A percentile compares a stretch with the other conserved stretches of the same genome.
Evolutionary conservation across 2,113 vertebrate species (phyloP).

Genomic region (Oostethus manadensis): DNA sequence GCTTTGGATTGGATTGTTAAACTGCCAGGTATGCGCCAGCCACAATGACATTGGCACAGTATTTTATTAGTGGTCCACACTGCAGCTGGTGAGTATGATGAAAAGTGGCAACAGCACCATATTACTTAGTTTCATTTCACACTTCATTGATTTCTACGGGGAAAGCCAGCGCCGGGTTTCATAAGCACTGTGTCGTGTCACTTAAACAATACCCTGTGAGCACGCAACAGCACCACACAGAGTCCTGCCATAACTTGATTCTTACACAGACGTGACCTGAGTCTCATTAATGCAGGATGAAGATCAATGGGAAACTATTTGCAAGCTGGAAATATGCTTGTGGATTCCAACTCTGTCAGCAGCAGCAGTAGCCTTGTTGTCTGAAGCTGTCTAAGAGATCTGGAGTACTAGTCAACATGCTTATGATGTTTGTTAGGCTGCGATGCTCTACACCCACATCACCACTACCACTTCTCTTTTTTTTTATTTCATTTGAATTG

Average conservation of each 20-base stretch:
- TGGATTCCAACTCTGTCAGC: conserved; percentile 61
- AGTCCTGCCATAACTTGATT: conserved; percentile 49
- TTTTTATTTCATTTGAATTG: no score
- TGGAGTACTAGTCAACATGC: conserved; percentile 24
- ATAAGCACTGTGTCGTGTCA: conserved; percentile 5
- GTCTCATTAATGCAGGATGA: conserved; percentile 62
- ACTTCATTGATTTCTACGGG: conserved; percentile 38
- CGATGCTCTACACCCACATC: neutral
- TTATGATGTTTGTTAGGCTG: conserved; percentile 29
- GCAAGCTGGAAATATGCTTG: conserved; percentile 63
- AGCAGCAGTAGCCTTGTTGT: conserved; percentile 46
- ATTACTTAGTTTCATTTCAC: conserved; percentile 30
- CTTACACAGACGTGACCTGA: conserved; percentile 54
- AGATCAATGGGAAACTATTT: conserved; percentile 67
- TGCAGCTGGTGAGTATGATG: conserved; percentile 49
- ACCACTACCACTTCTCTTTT: no score
- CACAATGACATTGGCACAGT: conserved; percentile 25
- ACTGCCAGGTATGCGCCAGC: neutral
- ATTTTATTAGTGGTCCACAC: conserved; percentile 30
- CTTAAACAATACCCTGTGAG: neutral
- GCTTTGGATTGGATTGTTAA: conserved; percentile 31
- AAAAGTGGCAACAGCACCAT: conserved; percentile 31
- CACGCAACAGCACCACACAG: neutral
- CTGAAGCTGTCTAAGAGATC: conserved; percentile 51
- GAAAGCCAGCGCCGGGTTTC: neutral